Percentiles rank a stretch among this genome's conserved stretches.
phyloP scores from a whole-genome alignment of 2,113 vertebrate species.

The Piprites chloris region DNA sequence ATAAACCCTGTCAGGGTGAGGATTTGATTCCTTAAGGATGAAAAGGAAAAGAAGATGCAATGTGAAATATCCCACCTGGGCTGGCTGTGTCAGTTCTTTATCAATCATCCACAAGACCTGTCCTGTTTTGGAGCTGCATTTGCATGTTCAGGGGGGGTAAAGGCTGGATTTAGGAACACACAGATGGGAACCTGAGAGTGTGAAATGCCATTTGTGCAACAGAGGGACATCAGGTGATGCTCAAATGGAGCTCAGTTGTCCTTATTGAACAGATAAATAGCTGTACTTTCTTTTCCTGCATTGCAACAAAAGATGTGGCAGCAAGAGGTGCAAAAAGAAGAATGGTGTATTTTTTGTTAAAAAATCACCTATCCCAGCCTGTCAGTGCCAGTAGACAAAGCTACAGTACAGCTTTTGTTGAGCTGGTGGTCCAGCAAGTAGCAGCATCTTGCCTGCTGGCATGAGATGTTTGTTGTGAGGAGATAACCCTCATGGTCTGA shows the following conservation, averaged over 20 bases:
- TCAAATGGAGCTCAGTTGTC: not conserved
- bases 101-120: not conserved
- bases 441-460: not conserved
- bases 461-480: not conserved
- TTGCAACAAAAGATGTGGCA: not conserved
- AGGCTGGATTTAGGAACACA: not conserved
- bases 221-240: not conserved
- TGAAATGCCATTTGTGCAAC: not conserved
- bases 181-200: not conserved
- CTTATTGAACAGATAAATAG: not conserved
- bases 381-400: not conserved
- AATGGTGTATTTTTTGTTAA: not conserved
- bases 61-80: not conserved
- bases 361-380: not conserved
- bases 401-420: not conserved
- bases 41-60: not conserved
- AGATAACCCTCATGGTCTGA: not conserved
- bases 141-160: not conserved
- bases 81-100: not conserved
- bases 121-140: rapidly evolving
- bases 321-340: not conserved
- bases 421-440: not conserved
- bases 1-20: not conserved
- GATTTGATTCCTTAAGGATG: not conserved
- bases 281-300: not conserved